These are phyloP conservation scores for Endotricha flammealis DNA, from an alignment of 2,888 invertebrate species.

Conservation along the genomic window DNA sequence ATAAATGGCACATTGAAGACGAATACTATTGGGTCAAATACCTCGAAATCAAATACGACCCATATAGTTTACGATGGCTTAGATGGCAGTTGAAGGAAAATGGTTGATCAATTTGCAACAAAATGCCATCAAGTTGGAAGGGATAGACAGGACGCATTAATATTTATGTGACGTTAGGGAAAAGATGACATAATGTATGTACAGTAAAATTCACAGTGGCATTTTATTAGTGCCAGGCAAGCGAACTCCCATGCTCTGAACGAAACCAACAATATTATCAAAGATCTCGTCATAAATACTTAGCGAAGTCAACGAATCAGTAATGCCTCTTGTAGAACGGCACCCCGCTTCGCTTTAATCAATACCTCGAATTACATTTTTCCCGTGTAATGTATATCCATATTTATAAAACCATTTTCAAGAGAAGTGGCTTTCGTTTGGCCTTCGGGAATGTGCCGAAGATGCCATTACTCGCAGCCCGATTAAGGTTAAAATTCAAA, in stretches of 20 bases:
- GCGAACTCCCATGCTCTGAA: no score
- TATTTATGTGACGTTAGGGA: no score
- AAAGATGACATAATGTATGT: no score
- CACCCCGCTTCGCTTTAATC: no score
- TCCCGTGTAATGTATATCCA: constrained; percentile 38
- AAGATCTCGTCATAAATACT: no score
- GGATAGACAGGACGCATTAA: no score
- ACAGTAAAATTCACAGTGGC: no score
- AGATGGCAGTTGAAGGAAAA: not conserved
- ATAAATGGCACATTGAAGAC: constrained; percentile 33
- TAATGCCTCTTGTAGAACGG: no score
- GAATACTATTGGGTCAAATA: constrained; percentile 36
- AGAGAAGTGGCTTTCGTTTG: constrained; percentile 23
- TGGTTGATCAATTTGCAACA: not conserved
- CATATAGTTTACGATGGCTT: constrained; percentile 12
- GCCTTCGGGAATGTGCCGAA: constrained; percentile 24
- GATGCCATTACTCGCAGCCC: constrained; percentile 37
- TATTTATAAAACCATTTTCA: constrained; percentile 40
- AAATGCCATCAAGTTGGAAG: no score
- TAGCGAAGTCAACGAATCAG: no score
- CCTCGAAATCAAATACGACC: constrained; percentile 29
- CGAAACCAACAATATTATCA: no score
- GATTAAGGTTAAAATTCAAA: constrained; percentile 44
- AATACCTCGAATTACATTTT: constrained; percentile 3
- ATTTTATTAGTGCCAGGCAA: no score